phyloP scores from a whole-genome alignment of 1,140 invertebrate species.

The Brachionus manjavacas region DNA sequence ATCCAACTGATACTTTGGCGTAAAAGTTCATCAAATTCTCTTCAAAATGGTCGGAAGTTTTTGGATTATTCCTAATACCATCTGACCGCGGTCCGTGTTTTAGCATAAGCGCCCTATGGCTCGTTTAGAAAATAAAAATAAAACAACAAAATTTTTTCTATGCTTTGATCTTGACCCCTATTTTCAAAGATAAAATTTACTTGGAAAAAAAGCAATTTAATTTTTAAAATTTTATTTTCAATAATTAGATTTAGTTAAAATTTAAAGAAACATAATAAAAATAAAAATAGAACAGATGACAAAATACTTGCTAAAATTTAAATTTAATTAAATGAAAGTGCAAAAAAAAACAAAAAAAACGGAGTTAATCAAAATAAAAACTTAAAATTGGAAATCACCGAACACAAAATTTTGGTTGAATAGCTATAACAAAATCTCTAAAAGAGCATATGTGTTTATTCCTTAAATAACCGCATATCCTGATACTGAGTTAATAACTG shows the following conservation, averaged over 20 bases:
- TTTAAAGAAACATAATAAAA: neutral
- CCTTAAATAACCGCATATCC: neutral
- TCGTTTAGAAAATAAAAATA: no score
- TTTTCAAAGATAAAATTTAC: neutral
- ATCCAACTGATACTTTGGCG: no score
- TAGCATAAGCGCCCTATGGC: no score
- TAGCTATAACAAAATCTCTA: neutral
- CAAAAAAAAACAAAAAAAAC: neutral
- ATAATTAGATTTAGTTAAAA: neutral
- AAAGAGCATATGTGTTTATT: neutral
- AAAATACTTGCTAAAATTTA: slow-evolving; percentile 1
- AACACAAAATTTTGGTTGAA: slow-evolving; percentile 13
- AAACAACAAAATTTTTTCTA: no score
- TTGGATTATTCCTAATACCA: no score
- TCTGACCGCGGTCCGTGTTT: no score
- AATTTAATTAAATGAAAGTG: neutral
- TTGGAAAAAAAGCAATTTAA: neutral
- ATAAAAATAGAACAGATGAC: neutral
- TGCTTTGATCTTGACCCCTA: no score
- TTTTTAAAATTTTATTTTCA: neutral
- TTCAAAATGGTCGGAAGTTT: no score
- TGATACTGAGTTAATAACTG: neutral
- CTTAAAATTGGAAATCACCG: slow-evolving; percentile 1
- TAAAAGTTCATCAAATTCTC: no score
- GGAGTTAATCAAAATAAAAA: neutral